phyloP scores from a whole-genome alignment of 2,797 vertebrate genomes.

The Prionace glauca region DNA sequence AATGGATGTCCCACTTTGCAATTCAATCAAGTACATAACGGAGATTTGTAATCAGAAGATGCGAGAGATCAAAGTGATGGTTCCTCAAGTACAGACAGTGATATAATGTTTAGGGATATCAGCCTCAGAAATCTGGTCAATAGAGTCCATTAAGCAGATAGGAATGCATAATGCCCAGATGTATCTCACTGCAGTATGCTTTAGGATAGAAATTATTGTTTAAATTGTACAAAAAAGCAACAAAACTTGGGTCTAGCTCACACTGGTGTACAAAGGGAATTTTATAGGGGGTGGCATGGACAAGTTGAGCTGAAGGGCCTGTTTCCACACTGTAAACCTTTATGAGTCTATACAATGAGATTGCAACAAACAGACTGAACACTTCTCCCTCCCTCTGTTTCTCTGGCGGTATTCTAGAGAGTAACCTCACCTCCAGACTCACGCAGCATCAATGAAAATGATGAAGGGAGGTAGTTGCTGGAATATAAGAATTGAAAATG shows the following conservation, averaged over 20 bases:
- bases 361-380: too few species aligned
- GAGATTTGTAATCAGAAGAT: neutral
- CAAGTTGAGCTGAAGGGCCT: too few species aligned
- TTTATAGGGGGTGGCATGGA: neutral
- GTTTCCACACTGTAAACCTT: too few species aligned
- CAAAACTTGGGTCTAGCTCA: neutral
- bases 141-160: neutral
- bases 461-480: neutral
- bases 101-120: neutral
- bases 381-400: neutral
- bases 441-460: neutral
- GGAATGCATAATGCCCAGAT: neutral
- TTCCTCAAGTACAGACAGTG: neutral
- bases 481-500: neutral
- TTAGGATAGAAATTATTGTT: neutral
- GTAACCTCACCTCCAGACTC: neutral
- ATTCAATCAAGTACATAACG: neutral
- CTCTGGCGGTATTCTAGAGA: neutral
- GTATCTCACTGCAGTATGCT: neutral
- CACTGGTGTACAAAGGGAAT: neutral
- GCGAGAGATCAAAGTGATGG: neutral
- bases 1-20: neutral
- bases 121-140: neutral
- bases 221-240: neutral
- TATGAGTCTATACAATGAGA: neutral